phyloP scores from a whole-genome alignment of 2,113 vertebrate genomes.

The Psittacula cyanocephala region DNA sequence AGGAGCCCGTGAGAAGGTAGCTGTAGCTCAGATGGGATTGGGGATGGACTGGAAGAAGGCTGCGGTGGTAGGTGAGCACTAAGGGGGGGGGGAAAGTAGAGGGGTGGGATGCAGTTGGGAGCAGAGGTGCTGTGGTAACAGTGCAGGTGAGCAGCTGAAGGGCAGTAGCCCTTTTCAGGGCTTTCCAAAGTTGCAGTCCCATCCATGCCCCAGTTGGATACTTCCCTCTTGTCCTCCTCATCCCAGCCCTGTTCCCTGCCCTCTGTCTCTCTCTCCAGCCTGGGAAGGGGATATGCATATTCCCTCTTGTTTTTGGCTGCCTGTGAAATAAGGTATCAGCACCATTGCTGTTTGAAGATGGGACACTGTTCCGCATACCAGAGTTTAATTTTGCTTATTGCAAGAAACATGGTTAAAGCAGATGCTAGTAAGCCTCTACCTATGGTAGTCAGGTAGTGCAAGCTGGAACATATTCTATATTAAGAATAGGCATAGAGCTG shows the following conservation, averaged over 20 bases:
- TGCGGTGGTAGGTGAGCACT: neutral
- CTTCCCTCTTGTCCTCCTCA: neutral
- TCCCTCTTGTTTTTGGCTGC: neutral
- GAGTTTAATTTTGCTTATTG: neutral
- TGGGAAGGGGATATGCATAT: fast-evolving
- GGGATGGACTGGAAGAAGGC: neutral
- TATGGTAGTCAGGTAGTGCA: neutral
- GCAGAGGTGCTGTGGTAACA: neutral
- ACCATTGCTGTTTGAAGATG: neutral
- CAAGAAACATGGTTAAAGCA: neutral
- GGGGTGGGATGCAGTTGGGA: fast-evolving
- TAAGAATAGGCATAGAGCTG: neutral
- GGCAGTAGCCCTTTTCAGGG: neutral
- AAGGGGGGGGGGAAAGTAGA: neutral
- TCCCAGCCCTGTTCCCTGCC: neutral
- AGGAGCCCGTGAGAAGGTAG: fast-evolving
- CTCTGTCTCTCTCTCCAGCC: neutral
- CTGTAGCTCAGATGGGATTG: neutral
- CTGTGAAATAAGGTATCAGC: neutral
- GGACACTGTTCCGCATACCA: neutral
- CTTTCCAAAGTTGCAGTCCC: neutral
- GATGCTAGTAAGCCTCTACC: neutral
- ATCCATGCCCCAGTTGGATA: neutral
- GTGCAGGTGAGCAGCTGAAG: neutral
- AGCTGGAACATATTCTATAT: neutral